A percentile compares a stretch with the other conserved stretches of the same genome.
Evolutionary conservation across 2,888 invertebrate genomes (phyloP).

Genomic region (Ophioninae sp.): DNA sequence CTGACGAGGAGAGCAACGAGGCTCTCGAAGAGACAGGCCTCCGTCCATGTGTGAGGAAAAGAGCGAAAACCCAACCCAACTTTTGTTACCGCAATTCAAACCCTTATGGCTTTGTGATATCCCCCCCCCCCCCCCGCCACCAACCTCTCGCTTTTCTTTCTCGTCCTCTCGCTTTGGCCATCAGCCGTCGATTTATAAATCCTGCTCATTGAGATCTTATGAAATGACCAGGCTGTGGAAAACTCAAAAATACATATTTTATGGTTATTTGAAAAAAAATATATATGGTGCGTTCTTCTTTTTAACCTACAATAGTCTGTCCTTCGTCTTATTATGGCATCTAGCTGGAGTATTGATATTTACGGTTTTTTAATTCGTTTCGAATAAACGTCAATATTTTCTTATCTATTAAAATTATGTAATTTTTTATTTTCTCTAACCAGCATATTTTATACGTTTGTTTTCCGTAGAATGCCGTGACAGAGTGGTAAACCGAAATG

Average conservation of each 20-base stretch:
- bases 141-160: not conserved
- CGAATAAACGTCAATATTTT: no score
- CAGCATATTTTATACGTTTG: no score
- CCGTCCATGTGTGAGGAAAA: conserved; percentile 51
- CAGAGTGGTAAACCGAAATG: no score
- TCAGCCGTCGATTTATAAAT: conserved; percentile 66
- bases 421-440: no score
- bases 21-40: conserved; percentile 4
- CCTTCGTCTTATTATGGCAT: no score
- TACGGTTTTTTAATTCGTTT: no score
- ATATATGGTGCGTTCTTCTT: no score
- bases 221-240: conserved; percentile 71
- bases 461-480: no score
- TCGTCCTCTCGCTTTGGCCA: not conserved
- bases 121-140: conserved; percentile 6
- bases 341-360: no score
- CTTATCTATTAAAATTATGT: no score
- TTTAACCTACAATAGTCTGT: no score
- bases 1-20: conserved; percentile 40
- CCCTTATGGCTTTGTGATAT: not conserved
- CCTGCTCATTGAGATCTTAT: conserved; percentile 76
- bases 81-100: conserved; percentile 23
- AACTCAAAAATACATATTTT: conserved; percentile 74
- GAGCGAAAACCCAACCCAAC: conserved; percentile 45
- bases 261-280: conserved; percentile 71